Evolutionary conservation across 2,113 vertebrate species (phyloP).

Genomic region (Macaca nemestrina): DNA sequence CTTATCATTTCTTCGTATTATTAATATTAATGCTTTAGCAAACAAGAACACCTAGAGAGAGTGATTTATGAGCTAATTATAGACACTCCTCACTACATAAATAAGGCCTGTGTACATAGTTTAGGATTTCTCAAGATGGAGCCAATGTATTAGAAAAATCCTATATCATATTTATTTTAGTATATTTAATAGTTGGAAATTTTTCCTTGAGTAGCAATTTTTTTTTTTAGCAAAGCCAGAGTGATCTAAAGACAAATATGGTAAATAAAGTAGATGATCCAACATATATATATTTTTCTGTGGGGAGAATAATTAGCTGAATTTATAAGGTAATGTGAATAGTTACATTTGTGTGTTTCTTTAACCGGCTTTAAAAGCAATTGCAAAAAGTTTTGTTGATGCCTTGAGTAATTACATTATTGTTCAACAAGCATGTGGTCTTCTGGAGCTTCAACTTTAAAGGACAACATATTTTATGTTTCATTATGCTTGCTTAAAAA

Average conservation of each 20-base stretch:
- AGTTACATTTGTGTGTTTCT: neutral
- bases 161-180: neutral
- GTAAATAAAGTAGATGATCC: neutral
- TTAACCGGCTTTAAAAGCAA: conserved; percentile 37
- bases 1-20: neutral
- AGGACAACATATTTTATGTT: conserved; percentile 5
- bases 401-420: neutral
- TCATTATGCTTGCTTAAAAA: neutral
- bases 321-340: conserved; percentile 20
- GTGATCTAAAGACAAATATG: neutral
- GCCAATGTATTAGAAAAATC: neutral
- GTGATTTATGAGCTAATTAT: conserved; percentile 8
- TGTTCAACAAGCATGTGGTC: neutral
- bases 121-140: conserved; percentile 9
- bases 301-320: neutral
- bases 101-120: neutral
- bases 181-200: neutral
- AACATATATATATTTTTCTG: neutral
- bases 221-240: neutral
- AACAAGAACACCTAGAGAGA: neutral
- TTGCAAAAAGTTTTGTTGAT: neutral
- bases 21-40: neutral
- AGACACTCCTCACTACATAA: neutral
- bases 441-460: neutral
- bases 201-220: neutral